Percentiles rank a stretch among this genome's conserved stretches.
phyloP scores from a whole-genome alignment of 1,140 invertebrate genomes.

The Brachionus calyciflorus region DNA sequence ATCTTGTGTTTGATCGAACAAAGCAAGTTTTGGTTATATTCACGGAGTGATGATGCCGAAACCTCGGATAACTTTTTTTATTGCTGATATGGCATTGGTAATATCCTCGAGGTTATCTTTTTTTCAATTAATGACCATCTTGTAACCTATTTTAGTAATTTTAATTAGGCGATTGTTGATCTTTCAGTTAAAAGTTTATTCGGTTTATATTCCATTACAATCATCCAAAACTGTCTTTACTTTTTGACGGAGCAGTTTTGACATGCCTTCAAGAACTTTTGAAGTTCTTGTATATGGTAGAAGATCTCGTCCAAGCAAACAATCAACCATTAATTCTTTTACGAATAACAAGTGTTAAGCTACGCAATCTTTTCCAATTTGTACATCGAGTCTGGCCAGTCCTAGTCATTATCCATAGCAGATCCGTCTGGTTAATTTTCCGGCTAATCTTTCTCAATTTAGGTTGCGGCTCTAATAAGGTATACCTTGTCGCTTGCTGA shows the following conservation, averaged over 20 bases:
- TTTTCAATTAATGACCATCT: not conserved
- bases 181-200: not conserved
- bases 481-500: too few species aligned
- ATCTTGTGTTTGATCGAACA: not conserved
- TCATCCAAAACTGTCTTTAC: not conserved
- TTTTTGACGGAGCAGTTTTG: not conserved
- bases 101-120: not conserved
- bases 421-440: too few species aligned
- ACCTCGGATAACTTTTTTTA: not conserved
- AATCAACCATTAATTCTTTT: not conserved
- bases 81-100: not conserved
- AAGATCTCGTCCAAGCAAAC: not conserved
- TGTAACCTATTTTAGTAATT: not conserved
- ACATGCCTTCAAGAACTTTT: not conserved
- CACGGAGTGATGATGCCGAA: not conserved
- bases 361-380: not conserved
- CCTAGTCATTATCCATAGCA: not conserved
- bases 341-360: not conserved
- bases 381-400: not conserved
- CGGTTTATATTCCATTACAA: not conserved
- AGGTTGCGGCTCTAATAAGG: too few species aligned
- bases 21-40: not conserved
- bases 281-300: not conserved
- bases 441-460: too few species aligned
- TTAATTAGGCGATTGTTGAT: not conserved